These are phyloP conservation scores for Galeruca laticollis DNA, from an alignment of 2,888 invertebrate species.

Conservation along the genomic window DNA sequence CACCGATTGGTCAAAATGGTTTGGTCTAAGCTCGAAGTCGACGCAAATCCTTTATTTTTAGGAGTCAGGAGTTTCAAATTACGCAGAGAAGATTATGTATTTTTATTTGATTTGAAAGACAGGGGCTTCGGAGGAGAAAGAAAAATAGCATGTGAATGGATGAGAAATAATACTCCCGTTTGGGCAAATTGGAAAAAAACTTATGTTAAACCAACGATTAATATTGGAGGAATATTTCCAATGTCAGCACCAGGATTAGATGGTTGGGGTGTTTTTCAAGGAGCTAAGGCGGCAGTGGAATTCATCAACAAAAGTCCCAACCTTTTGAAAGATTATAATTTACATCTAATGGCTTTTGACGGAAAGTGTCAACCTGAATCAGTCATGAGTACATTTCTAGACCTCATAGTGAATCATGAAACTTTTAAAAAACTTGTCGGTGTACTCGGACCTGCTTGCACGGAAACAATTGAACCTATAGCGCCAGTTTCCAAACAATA, in stretches of 20 bases:
- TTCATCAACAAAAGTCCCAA: conserved; percentile 72
- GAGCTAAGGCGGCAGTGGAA: conserved; percentile 73
- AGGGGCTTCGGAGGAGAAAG: conserved; percentile 53
- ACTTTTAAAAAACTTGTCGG: conserved; percentile 74
- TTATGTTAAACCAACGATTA: conserved; percentile 64
- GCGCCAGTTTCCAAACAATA: conserved; percentile 82
- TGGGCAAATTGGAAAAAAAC: conserved; percentile 67
- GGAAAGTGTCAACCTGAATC: conserved; percentile 79
- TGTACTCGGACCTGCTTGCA: conserved; percentile 83
- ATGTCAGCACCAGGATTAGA: conserved; percentile 72
- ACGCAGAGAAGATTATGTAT: conserved; percentile 68
- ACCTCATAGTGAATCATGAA: conserved; percentile 71
- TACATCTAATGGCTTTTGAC: conserved; percentile 72
- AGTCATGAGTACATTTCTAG: conserved; percentile 82
- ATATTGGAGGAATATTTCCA: conserved; percentile 80
- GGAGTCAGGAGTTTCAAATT: conserved; percentile 69
- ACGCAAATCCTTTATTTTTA: conserved; percentile 69
- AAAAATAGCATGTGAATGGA: conserved; percentile 78
- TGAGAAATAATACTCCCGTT: conserved; percentile 66
- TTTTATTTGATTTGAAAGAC: conserved; percentile 52
- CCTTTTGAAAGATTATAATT: conserved; percentile 67
- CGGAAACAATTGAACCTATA: conserved; percentile 84
- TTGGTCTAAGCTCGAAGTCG: conserved; percentile 71
- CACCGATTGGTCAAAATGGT: conserved; percentile 77
- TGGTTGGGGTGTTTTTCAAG: conserved; percentile 73